Evolutionary conservation across 2,888 invertebrate genomes (phyloP), one percentile per base, ranked within the genome.

Genomic region (Amiota communis): DNA sequence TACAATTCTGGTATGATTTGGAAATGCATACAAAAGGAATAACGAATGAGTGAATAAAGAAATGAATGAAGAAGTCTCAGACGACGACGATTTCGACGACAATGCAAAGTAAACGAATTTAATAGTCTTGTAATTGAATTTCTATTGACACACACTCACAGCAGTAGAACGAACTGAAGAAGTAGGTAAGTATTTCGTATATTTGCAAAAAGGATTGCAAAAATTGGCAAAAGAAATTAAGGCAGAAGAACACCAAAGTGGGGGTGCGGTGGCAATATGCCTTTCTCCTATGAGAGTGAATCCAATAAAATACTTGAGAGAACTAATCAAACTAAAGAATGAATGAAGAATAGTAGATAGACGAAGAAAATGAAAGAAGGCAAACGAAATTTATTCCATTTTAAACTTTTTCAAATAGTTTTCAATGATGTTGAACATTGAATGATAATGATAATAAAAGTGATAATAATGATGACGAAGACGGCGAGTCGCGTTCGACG

Each of bases 41-140:
- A 6, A 36, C 36, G 36, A 36, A 36, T 2, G 36, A 36, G 36
- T 36, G 36, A 36, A 36, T 36, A 36, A 36, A 36, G 36, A 36
- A 36, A 36, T 36, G 36, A 36, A 36, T 59, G 59, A 59, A 51
- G 53, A 6, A 51, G 8, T 51, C 36, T 36, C 36, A 36, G 36
- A 36, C 36, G 36, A 36, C 36, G 36, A 36, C 1, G 36, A 36
- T 36, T 36, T 36, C 36, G 36, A 13, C n/a, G 15, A 53, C 17
- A 59, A 59, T 15, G 59, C 9, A 59, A 17, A 59, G n/a, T 17
- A 59, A 59, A 59, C 17, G n/a, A 15, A 59, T 59, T 59, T 59
- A 59, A 17, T 59, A 59, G 59, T 59, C 51, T 20, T 68, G 51
- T 68, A 51, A 68, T 68, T 51, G 67, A 68, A 68, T 68, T 68